Evolutionary conservation across 2,113 vertebrate species (phyloP).

Genomic region (Festucalex cinctus): DNA sequence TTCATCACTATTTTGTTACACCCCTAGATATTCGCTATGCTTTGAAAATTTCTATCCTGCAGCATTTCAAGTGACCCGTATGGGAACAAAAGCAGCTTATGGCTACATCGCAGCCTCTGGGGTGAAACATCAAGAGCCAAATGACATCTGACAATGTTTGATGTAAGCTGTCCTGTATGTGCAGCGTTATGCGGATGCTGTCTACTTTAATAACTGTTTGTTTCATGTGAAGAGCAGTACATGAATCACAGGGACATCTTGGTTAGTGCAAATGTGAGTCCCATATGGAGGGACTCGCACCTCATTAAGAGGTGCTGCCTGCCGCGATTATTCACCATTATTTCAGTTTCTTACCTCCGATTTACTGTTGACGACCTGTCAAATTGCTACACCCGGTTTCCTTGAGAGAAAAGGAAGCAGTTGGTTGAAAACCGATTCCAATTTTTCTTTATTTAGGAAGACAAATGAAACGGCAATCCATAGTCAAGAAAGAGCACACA

Average conservation of each 20-base stretch:
- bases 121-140: constrained; percentile 41
- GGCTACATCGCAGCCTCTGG: constrained; percentile 13
- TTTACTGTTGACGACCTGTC: neutral
- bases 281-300: neutral
- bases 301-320: neutral
- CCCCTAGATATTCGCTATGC: constrained; percentile 19
- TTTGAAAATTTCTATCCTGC: constrained; percentile 25
- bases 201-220: constrained; percentile 7
- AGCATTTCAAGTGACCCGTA: constrained; percentile 44
- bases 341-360: neutral
- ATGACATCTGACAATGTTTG: constrained; percentile 37
- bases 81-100: constrained; percentile 48
- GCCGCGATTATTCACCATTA: neutral
- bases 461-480: neutral
- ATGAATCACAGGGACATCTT: neutral
- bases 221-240: constrained; percentile 9
- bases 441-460: neutral
- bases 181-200: constrained; percentile 19
- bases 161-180: constrained; percentile 27
- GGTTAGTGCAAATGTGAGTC: neutral
- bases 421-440: neutral
- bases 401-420: neutral
- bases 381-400: neutral
- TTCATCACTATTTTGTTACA: neutral
- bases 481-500: neutral